Evolutionary conservation across 2,888 invertebrate genomes (phyloP).

Genomic region (Yponomeuta sedellus): DNA sequence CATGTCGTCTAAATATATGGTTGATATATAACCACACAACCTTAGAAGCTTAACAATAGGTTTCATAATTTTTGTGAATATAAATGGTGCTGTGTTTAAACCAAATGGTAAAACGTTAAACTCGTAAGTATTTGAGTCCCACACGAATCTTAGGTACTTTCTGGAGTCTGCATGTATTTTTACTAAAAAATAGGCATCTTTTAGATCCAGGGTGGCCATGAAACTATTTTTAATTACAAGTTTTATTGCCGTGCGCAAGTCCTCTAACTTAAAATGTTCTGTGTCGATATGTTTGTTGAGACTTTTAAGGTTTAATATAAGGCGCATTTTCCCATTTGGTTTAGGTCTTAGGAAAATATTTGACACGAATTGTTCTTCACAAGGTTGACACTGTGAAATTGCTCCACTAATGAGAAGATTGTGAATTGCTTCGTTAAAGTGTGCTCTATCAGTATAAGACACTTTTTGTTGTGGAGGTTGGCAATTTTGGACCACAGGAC

Average conservation of each 20-base stretch:
- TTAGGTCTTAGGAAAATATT: background rate
- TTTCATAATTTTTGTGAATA: slow-evolving; percentile 20
- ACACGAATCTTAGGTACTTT: slow-evolving; percentile 19
- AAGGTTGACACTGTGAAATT: slow-evolving; percentile 6
- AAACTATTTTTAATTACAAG: background rate
- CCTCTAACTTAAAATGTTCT: slow-evolving; percentile 3
- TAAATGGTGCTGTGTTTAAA: slow-evolving; percentile 18
- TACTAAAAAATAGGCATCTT: slow-evolving; percentile 17
- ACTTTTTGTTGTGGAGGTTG: no score
- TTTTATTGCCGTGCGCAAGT: slow-evolving; percentile 2
- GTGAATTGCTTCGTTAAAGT: background rate
- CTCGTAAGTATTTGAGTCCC: slow-evolving; percentile 15
- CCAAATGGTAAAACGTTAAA: slow-evolving; percentile 19
- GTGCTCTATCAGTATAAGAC: slow-evolving; percentile 7
- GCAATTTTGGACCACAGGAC: no score
- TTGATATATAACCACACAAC: slow-evolving; percentile 18
- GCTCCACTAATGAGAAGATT: no score
- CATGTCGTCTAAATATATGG: slow-evolving; percentile 23
- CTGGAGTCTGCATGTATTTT: slow-evolving; percentile 11
- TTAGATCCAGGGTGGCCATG: slow-evolving; percentile 13
- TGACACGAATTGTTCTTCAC: slow-evolving; percentile 4
- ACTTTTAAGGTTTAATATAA: slow-evolving; percentile 4
- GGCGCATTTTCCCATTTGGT: background rate
- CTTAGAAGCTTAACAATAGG: slow-evolving; percentile 20
- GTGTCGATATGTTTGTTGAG: slow-evolving; percentile 7